These are phyloP conservation scores for Listrodromus nycthemerus DNA, from an alignment of 2,888 invertebrate genomes.

Conservation along the genomic window DNA sequence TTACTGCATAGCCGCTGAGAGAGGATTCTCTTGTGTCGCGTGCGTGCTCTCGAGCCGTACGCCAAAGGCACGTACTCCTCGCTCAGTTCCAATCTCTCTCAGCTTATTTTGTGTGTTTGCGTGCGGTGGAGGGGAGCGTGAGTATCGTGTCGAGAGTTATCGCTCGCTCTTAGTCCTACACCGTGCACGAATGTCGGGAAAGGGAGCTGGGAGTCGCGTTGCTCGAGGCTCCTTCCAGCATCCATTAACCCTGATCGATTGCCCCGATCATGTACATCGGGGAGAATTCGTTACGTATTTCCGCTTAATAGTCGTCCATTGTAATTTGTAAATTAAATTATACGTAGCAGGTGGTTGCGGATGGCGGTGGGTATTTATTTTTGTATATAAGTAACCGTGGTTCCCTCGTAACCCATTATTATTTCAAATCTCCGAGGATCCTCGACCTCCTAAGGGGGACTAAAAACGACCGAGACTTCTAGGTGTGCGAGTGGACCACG, in stretches of 20 bases:
- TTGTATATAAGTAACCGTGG: background rate
- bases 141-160: constrained; percentile 42
- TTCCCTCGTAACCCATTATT: too few species aligned
- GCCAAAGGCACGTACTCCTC: background rate
- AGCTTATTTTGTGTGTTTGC: background rate
- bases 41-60: constrained; percentile 13
- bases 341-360: too few species aligned
- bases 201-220: constrained; percentile 42
- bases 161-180: constrained; percentile 16
- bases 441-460: too few species aligned
- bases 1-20: constrained; percentile 2
- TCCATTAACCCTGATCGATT: constrained; percentile 64
- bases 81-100: constrained; percentile 7
- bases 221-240: constrained; percentile 55
- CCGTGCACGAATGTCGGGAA: background rate
- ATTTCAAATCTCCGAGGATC: too few species aligned
- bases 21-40: constrained; percentile 38
- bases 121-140: constrained; percentile 5
- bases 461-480: too few species aligned
- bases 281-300: constrained; percentile 45
- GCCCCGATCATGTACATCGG: constrained; percentile 38
- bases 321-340: background rate
- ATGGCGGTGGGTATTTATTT: background rate
- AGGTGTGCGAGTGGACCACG: too few species aligned
- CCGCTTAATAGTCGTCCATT: constrained; percentile 6